Evolutionary conservation across 2,888 invertebrate genomes (phyloP), one percentile per base, ranked within the genome.

Genomic region (Acronicta psi): DNA sequence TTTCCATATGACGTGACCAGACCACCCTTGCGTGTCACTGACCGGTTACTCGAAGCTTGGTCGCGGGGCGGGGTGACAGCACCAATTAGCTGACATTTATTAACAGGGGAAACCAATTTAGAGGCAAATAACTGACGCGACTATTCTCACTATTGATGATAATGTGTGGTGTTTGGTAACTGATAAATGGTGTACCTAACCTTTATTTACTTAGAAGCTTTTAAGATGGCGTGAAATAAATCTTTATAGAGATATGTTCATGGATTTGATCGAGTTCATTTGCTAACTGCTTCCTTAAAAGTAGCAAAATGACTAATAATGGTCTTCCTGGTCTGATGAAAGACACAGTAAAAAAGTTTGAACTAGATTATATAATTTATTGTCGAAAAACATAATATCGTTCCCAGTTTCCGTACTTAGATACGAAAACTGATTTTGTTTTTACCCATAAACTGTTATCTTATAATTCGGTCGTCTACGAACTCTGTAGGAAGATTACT

Each of bases 61-160:
- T 18, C 14, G 42, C 52, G 61, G 61, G 74, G 59, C 51, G 63
- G 66, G 74, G 66, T 67, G 64, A 67, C 66, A 69, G 18, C 56
- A 44, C 51, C 66, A 76, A 77, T 77, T 76, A 76, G 36, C 52
- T 53, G 45, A 47, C 61, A 59, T 73, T 59, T 63, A 76, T 58
- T 66, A 56, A 72, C 75, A 73, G 59, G 75, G 69, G 55, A 73
- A 73, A 67, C 63, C 73, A 79, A 77, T 80, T 70, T 56, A 61
- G 50, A 50, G 45, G 50, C 56, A 49, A 69, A 62, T 63, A 63
- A 63, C 62, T 51, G 59, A 56, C 45, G 42, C 43, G 50, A 58
- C 57, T 64, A 62, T 56, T 46, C 40, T 43, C 55, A 45, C 25
- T 60, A 50, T 64, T 52, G 42, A 65, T 51, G 51, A 47, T 67